Percentiles rank a stretch among this genome's conserved stretches.
phyloP scores from a whole-genome alignment of 2,888 invertebrate species.

The Odontomyia ornata region DNA sequence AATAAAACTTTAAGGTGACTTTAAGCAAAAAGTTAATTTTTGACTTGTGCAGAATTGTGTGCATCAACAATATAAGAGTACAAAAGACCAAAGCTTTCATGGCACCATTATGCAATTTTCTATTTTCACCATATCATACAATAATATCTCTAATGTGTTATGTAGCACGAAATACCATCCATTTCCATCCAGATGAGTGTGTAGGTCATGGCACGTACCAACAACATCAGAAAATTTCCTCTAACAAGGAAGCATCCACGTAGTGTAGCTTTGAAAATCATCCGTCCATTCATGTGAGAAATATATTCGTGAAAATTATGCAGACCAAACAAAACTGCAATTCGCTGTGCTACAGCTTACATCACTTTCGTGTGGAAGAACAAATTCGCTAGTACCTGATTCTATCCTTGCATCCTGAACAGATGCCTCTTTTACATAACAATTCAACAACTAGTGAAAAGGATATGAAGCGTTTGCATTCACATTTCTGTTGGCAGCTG shows the following conservation, averaged over 20 bases:
- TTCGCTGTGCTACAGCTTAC: neutral
- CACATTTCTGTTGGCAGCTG: no score
- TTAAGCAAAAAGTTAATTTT: no score
- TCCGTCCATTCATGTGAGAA: neutral
- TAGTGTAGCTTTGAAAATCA: neutral
- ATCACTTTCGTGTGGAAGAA: neutral
- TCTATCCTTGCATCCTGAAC: neutral
- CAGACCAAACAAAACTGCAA: neutral
- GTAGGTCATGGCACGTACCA: neutral
- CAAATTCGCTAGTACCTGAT: neutral
- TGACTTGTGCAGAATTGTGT: neutral
- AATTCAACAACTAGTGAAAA: neutral
- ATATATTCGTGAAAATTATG: neutral
- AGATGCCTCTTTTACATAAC: neutral
- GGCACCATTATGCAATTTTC: neutral
- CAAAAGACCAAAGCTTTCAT: no score
- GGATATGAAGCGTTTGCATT: no score
- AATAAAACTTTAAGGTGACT: no score
- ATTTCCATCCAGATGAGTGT: neutral
- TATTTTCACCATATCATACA: neutral
- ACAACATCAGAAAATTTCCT: conserved; percentile 1
- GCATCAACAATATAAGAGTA: neutral
- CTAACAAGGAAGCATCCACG: neutral
- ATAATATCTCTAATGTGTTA: neutral
- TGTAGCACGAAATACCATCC: neutral